phyloP scores from a whole-genome alignment of 2,113 vertebrate genomes.

The Casuarius casuarius region DNA sequence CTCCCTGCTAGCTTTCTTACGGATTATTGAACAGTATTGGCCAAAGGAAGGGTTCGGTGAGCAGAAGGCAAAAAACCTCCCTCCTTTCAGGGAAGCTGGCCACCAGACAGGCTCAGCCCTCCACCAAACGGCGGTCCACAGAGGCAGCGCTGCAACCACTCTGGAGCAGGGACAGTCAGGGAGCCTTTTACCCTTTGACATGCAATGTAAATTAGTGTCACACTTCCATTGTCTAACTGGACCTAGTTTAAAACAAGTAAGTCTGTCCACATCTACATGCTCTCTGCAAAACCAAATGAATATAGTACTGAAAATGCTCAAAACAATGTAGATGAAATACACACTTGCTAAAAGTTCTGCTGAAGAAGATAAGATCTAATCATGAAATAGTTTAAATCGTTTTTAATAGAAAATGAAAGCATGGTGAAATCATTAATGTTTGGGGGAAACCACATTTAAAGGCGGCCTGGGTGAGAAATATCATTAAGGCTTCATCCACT shows the following conservation, averaged over 20 bases:
- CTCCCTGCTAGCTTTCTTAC: neutral
- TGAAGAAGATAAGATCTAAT: neutral
- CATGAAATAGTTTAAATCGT: constrained; percentile 5
- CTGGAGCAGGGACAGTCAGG: neutral
- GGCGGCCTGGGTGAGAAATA: constrained; percentile 12
- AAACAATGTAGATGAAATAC: neutral
- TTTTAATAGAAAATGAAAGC: constrained; percentile 37
- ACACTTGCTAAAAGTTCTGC: neutral
- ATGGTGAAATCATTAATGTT: neutral
- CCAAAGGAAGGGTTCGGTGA: neutral
- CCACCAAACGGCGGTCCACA: neutral
- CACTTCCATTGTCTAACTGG: neutral
- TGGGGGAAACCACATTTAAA: constrained; percentile 36
- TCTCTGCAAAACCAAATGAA: neutral
- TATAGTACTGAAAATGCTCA: fast-evolving
- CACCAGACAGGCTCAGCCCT: neutral
- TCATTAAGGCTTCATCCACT: neutral
- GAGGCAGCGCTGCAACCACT: neutral
- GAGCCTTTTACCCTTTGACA: neutral
- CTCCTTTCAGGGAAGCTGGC: neutral
- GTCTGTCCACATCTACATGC: neutral
- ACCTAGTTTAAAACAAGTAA: neutral
- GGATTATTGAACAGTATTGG: neutral
- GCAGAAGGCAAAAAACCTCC: neutral
- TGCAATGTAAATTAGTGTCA: neutral